Evolutionary conservation across 2,113 vertebrate species (phyloP).

Genomic region (Brienomyrus brachyistius): DNA sequence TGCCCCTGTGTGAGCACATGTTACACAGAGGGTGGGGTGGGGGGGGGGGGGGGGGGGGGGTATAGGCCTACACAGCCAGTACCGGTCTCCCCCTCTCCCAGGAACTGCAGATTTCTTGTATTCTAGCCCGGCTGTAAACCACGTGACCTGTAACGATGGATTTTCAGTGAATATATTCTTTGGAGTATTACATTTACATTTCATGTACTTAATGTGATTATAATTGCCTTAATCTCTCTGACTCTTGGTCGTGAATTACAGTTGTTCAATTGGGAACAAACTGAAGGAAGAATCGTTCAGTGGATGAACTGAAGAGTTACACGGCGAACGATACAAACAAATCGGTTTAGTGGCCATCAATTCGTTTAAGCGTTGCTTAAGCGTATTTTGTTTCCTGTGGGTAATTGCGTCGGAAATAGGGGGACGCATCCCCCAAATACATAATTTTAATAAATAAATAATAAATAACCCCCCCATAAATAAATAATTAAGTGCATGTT

Average conservation of each 20-base stretch:
- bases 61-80: not conserved
- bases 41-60: no score
- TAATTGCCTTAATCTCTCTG: not conserved
- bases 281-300: not conserved
- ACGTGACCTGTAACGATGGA: not conserved
- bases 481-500: not conserved
- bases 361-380: not conserved
- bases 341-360: not conserved
- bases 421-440: not conserved
- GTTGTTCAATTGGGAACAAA: not conserved
- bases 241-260: not conserved
- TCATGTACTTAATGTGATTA: not conserved
- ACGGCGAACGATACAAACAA: not conserved
- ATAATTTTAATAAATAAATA: no score
- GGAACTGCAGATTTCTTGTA: not conserved
- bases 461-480: not conserved
- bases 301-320: not conserved
- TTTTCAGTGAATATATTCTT: not conserved
- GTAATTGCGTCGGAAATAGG: not conserved
- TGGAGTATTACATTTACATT: not conserved
- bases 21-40: not conserved
- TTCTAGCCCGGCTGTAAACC: not conserved
- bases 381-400: not conserved
- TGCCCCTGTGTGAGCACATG: not conserved
- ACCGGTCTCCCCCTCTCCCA: not conserved